Base-by-base conservation (phyloP, 2,888 invertebrate genomes). In the Noctua fimbriata region DNA sequence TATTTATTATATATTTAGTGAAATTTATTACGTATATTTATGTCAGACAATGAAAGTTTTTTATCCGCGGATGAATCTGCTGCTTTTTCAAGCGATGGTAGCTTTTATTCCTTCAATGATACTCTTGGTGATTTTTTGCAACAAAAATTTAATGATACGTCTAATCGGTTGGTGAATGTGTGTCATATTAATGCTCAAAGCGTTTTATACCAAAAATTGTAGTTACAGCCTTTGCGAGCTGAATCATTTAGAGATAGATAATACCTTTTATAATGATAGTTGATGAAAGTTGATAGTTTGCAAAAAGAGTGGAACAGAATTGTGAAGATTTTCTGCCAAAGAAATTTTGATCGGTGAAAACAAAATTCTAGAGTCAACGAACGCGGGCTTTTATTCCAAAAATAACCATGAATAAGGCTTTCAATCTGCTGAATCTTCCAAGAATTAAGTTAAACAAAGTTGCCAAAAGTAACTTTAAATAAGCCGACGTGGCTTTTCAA, bases 401-500 rank as follows among this genome's bases (percentile, higher is more conserved):
- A 81, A 81, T 52, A 81, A 24, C 60, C 3, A 12, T 52, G 9
- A 81, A 32, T 72, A 52, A 44, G n/a, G 41, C 18, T 79, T 74
- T 44, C 10, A 78, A 32, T 49, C 32, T 32, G 24, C 32, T 52
- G 24, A 65, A 67, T 67, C 14, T 52, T 69, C 47, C 36, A 78
- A 83, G 44, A 78, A 66, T 70, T 7, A 58, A 41, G n/a, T 60
- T 49, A 49, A 52, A n/a, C 36, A 63, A 78, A 70, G 80, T 78
- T 81, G 10, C 65, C 32, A 21, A 58, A 41, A 18, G 18, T 10
- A 63, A 60, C 67, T 69, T 28, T 18, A 28, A 55, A 60, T 28
- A 67, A 41, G 44, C 24, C 44, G 65, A 41, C 41, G n/a, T 41
- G 41, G 49, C 49, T 83, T 63, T 47, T 55, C 21, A 47, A 71